Evolutionary conservation across 2,113 vertebrate species (phyloP), one percentile per base, ranked within the genome.

Genomic region (Rhinopomastus cyanomelas): DNA sequence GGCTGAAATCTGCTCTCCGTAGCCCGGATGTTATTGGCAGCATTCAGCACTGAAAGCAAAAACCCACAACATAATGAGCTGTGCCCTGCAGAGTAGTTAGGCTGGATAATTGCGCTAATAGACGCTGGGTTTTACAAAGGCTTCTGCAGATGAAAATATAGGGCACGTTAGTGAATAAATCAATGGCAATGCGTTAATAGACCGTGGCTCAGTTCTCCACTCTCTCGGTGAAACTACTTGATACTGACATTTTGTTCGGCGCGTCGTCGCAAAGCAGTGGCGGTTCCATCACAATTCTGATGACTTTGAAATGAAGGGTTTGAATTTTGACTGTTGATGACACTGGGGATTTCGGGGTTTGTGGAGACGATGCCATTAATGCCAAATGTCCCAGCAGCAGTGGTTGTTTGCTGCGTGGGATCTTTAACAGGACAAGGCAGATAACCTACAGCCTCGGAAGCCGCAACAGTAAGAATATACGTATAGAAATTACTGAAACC

Each of bases 261-360:
- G 2, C 71, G 83, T 93, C 89, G 61, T 94, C 71, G 62, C 81
- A 89, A 94, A 96, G 95, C 96, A 96, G 80, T 66, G 64, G 77
- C 5, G 2, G 29, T 71, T 83, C 81, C 85, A 52, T 89, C 90
- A 55, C 87, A 74, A 3, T 76, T 42, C 68, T 69, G 92, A 87
- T 77, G 88, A 87, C 85, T 87, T 86, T 62, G 93, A 88, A 94
- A 80, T 19, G 56, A 44, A 26, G 62, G 78, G 81, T 66, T 88
- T 96, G 67, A 81, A 85, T 87, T 95, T 88, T 89, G 80, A 23
- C 32, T 64, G 3, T 29, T 81, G 66, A 64, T 85, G 72, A 85
- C 79, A 88, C 94, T 82, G 79, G 36, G 65, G 55, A 72, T 81
- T 85, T 92, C 46, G 27, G 84, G 61, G 15, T 86, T 87, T 56